These are phyloP conservation scores for Syrmaticus mikado DNA, from an alignment of 2,113 vertebrate species.

Conservation along the genomic window DNA sequence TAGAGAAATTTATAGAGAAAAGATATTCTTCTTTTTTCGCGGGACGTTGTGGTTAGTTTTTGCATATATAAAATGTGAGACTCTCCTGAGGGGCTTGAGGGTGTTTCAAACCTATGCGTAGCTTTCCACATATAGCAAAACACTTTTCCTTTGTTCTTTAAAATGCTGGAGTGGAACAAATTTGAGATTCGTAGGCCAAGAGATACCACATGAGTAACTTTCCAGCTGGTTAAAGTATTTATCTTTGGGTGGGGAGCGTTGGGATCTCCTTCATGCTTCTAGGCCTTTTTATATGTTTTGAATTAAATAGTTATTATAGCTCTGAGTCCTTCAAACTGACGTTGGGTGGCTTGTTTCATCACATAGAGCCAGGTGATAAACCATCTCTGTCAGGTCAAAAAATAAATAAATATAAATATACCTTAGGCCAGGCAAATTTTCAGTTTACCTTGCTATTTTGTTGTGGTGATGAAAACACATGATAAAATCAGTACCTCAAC, in stretches of 20 bases:
- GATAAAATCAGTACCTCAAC: neutral
- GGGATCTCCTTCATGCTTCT: neutral
- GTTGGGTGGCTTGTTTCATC: neutral
- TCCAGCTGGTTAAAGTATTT: neutral
- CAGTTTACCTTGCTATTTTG: slow-evolving; percentile 3
- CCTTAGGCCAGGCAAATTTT: neutral
- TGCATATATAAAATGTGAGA: neutral
- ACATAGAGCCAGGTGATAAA: neutral
- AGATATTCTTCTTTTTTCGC: fast-evolving
- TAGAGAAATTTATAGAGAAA: neutral
- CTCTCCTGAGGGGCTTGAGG: neutral
- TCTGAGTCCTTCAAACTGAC: neutral
- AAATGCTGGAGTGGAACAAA: neutral
- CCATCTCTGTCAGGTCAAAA: neutral
- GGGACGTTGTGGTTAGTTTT: neutral
- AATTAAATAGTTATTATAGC: neutral
- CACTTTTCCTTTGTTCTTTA: neutral
- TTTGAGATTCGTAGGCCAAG: neutral
- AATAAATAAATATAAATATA: slow-evolving; percentile 2
- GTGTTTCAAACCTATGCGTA: neutral
- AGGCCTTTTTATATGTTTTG: neutral
- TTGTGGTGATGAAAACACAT: neutral
- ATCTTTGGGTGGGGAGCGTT: neutral
- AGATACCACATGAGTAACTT: neutral
- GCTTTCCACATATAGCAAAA: neutral